phyloP scores from a whole-genome alignment of 2,888 invertebrate species.

The Mactromeris polynyma region DNA sequence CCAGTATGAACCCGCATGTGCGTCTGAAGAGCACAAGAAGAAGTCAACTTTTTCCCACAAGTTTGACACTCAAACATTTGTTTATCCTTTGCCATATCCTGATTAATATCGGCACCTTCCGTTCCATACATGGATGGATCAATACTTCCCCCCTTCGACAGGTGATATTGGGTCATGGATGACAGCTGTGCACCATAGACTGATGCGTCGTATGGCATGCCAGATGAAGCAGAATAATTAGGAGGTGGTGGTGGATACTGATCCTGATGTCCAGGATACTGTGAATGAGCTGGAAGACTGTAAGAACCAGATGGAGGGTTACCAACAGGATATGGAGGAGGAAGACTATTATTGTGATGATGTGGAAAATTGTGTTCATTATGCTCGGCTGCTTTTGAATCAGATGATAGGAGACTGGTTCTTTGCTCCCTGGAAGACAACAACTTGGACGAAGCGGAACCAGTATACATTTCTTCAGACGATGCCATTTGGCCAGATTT shows the following conservation, averaged over 20 bases:
- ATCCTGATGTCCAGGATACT: constrained; percentile 20
- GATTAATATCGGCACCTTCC: constrained; percentile 2
- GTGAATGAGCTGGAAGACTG: constrained; percentile 18
- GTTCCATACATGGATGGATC: background rate
- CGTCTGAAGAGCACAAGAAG: constrained; percentile 42
- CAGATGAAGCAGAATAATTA: constrained; percentile 28
- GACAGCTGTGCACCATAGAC: constrained; percentile 35
- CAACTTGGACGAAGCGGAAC: constrained; percentile 5
- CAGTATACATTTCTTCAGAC: background rate
- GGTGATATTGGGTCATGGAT: constrained; percentile 19
- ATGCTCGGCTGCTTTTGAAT: constrained; percentile 10
- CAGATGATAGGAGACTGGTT: constrained; percentile 33
- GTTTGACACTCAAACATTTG: constrained; percentile 48
- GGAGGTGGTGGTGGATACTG: constrained; percentile 8
- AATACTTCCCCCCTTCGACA: background rate
- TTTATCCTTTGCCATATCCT: constrained; percentile 24
- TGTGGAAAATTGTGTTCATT: constrained; percentile 20
- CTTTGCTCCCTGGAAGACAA: constrained; percentile 37
- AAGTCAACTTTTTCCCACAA: constrained; percentile 57
- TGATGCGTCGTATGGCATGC: constrained; percentile 2
- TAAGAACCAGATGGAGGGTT: background rate
- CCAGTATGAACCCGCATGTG: constrained; percentile 51
- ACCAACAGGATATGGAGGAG: constrained; percentile 23
- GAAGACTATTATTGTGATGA: constrained; percentile 28
- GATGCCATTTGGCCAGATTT: background rate